Conservation (phyloP, 2,888 invertebrate genomes). For the Magallana nippona region DNA sequence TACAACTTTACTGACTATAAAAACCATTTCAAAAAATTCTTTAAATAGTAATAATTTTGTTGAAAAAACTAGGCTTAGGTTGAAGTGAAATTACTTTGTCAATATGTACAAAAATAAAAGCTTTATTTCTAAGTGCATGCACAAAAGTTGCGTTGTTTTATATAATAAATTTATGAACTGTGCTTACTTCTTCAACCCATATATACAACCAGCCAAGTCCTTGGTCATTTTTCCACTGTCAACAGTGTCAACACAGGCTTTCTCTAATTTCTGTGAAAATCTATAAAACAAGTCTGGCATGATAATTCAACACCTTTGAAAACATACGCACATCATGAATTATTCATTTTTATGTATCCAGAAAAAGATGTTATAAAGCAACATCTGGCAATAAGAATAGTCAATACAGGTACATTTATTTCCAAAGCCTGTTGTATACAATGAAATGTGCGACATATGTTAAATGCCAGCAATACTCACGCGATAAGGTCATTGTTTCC, state of each 20-base stretch:
- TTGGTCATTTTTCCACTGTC: conserved; percentile 93
- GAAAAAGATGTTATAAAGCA: neutral
- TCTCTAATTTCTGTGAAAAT: conserved; percentile 87
- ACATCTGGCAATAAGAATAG: neutral
- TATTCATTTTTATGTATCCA: too few relatives aligned
- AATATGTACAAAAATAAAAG: too few relatives aligned
- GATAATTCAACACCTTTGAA: neutral
- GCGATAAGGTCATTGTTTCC: conserved; percentile 84
- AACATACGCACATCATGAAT: too few relatives aligned
- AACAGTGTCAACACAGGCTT: conserved; percentile 91
- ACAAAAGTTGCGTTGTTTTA: neutral
- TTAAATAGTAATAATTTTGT: too few relatives aligned
- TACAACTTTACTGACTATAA: too few relatives aligned
- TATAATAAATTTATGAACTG: neutral
- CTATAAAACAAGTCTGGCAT: conserved; percentile 72
- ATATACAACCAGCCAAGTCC: conserved; percentile 92
- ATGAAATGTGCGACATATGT: neutral
- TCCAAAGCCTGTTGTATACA: too few relatives aligned
- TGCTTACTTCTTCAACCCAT: conserved; percentile 86
- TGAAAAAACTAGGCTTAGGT: too few relatives aligned
- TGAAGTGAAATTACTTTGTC: too few relatives aligned
- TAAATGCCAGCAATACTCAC: neutral
- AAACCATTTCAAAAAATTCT: neutral
- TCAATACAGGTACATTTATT: too few relatives aligned
- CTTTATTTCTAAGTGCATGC: too few relatives aligned